phyloP scores from a whole-genome alignment of 2,113 vertebrate genomes.

The Fukomys damarensis region DNA sequence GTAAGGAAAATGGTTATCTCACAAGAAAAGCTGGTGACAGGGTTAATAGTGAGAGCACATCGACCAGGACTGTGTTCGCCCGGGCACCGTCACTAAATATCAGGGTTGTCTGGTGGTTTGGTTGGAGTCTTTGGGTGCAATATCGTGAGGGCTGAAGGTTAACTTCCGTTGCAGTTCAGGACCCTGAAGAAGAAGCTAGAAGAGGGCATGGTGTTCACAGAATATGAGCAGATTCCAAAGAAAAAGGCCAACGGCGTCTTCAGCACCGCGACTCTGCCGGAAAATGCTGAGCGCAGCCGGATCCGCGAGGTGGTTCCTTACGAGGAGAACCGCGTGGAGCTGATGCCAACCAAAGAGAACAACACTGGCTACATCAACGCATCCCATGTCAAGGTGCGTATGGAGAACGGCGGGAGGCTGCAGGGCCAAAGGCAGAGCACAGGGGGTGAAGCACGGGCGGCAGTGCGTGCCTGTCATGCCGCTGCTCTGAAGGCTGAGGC shows the following conservation, averaged over 20 bases:
- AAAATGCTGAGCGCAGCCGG: conserved; percentile 94
- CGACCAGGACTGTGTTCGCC: rapidly evolving
- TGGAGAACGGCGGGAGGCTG: rapidly evolving
- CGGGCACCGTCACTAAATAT: rapidly evolving
- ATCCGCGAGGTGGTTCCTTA: conserved; percentile 94
- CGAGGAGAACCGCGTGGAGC: conserved; percentile 94
- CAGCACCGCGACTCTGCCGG: conserved; percentile 91
- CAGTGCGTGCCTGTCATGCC: not conserved
- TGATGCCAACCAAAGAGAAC: conserved; percentile 97
- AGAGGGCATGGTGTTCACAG: conserved; percentile 95
- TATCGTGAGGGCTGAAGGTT: not conserved
- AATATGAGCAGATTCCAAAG: conserved; percentile 96
- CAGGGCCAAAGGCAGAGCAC: not conserved
- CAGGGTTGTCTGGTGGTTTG: not conserved
- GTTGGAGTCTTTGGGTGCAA: not conserved
- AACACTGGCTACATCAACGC: conserved; percentile 97
- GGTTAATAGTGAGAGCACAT: not conserved
- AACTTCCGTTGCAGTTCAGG: conserved; percentile 89
- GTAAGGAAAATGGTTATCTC: not conserved
- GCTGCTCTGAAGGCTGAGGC: not conserved
- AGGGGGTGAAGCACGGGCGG: not conserved
- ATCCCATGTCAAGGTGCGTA: conserved; percentile 93
- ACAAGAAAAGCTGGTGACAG: not conserved
- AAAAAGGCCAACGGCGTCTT: conserved; percentile 91
- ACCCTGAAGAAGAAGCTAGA: conserved; percentile 92